Conservation (phyloP, 2,113 vertebrate species). For the Felis chaus region DNA sequence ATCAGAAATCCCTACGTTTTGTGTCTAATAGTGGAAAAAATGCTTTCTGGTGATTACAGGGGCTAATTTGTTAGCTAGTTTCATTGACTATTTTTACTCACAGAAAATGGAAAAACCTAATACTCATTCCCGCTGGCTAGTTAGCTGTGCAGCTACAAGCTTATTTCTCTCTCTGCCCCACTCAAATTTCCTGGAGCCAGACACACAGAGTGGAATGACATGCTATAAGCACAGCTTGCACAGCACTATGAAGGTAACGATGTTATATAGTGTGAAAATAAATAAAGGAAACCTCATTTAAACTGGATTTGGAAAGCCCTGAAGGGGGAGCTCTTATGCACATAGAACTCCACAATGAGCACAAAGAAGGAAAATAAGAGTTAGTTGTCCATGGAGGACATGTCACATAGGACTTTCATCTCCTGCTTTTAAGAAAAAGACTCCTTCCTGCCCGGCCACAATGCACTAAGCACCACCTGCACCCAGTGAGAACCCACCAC, state of each 20-base stretch:
- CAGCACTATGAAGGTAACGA: neutral
- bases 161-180: neutral
- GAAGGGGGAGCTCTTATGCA: neutral
- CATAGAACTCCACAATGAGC: neutral
- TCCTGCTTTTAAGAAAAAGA: neutral
- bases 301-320: neutral
- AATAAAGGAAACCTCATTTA: neutral
- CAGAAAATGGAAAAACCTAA: accelerated
- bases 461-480: neutral
- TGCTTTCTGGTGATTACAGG: neutral
- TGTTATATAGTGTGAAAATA: neutral
- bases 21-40: neutral
- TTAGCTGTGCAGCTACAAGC: neutral
- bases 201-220: neutral
- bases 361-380: neutral
- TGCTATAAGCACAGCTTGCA: neutral
- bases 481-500: neutral
- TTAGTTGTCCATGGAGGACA: neutral
- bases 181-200: neutral
- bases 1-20: neutral
- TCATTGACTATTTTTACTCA: neutral
- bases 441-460: neutral
- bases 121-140: neutral
- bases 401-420: neutral
- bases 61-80: neutral